Percentiles rank a stretch among this genome's conserved stretches.
These are phyloP conservation scores for Eupeodes luniger DNA, from an alignment of 2,888 invertebrate genomes.

Conservation along the genomic window DNA sequence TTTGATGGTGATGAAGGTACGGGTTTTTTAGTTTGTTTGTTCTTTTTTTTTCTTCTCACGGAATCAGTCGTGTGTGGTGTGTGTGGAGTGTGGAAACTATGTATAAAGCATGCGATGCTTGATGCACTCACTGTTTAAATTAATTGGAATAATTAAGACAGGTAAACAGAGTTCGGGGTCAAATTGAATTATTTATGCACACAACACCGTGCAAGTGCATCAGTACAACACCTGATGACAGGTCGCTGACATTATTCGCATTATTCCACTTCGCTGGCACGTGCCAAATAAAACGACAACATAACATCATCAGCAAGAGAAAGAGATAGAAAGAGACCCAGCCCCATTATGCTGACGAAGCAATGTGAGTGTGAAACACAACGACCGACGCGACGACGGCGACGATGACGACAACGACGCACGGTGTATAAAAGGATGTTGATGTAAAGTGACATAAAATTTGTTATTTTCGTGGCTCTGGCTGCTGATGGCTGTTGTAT, in stretches of 20 bases:
- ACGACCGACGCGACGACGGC: not conserved
- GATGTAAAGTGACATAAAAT: constrained; percentile 73
- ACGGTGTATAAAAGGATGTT: constrained; percentile 39
- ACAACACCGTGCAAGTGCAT: constrained; percentile 17
- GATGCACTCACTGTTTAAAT: constrained; percentile 42
- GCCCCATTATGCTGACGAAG: not conserved
- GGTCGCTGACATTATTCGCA: constrained; percentile 49
- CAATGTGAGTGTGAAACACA: not conserved
- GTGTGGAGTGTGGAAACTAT: constrained; percentile 14
- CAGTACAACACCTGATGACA: constrained; percentile 28
- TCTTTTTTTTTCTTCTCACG: constrained; percentile 14
- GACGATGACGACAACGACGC: not conserved
- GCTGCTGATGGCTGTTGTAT: constrained; percentile 4
- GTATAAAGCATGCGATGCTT: constrained; percentile 29
- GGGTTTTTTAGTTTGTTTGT: not conserved
- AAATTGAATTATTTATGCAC: constrained; percentile 55
- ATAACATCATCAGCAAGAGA: too few species aligned
- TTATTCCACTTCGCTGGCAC: constrained; percentile 65
- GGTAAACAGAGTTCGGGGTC: constrained; percentile 54
- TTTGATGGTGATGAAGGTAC: not conserved
- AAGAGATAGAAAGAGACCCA: not conserved
- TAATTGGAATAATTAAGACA: constrained; percentile 52
- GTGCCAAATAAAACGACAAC: constrained; percentile 50
- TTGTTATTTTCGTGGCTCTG: constrained; percentile 38
- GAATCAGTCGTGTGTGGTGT: not conserved